Percentiles rank a stretch among this genome's conserved stretches.
Conservation (phyloP, 2,888 invertebrate genomes). For the Drosophila putrida region DNA sequence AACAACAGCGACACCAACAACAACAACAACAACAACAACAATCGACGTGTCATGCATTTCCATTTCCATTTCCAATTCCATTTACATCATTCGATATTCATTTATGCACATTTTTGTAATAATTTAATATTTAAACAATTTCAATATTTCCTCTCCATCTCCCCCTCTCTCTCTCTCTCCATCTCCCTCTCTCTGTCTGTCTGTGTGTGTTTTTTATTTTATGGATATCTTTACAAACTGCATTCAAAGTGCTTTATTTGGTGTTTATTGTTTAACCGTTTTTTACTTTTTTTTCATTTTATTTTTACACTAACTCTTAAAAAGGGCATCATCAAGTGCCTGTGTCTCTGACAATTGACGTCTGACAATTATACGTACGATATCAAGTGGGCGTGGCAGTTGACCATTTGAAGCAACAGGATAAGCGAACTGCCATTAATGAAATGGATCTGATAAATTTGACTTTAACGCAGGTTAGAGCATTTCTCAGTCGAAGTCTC, state of each 20-base stretch:
- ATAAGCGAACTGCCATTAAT: background rate
- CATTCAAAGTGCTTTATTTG: slow-evolving; percentile 73
- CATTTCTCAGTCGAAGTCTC: slow-evolving; percentile 17
- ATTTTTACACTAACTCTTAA: slow-evolving; percentile 59
- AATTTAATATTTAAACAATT: slow-evolving; percentile 75
- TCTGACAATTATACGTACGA: slow-evolving; percentile 5
- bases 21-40: slow-evolving; percentile 24
- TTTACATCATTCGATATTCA: slow-evolving; percentile 66
- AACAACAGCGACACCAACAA: slow-evolving; percentile 22
- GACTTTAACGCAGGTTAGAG: slow-evolving; percentile 9
- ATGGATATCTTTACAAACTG: slow-evolving; percentile 59
- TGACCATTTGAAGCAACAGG: slow-evolving; percentile 6
- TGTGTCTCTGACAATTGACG: slow-evolving; percentile 19
- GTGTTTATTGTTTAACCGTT: slow-evolving; percentile 74
- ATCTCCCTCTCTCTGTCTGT: background rate
- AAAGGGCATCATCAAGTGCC: slow-evolving; percentile 47
- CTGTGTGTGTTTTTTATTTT: slow-evolving; percentile 33
- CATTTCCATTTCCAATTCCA: slow-evolving; percentile 42
- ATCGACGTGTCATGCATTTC: slow-evolving; percentile 69
- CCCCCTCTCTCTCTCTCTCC: slow-evolving; percentile 4
- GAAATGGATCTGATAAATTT: background rate
- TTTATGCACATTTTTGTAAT: slow-evolving; percentile 67
- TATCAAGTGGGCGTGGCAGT: slow-evolving; percentile 38
- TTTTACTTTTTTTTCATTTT: slow-evolving; percentile 1
- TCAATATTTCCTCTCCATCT: slow-evolving; percentile 52